Percentiles rank a stretch among this genome's conserved stretches.
Evolutionary conservation across 2,888 invertebrate genomes (phyloP).

Genomic region (Drosophila barbarae): DNA sequence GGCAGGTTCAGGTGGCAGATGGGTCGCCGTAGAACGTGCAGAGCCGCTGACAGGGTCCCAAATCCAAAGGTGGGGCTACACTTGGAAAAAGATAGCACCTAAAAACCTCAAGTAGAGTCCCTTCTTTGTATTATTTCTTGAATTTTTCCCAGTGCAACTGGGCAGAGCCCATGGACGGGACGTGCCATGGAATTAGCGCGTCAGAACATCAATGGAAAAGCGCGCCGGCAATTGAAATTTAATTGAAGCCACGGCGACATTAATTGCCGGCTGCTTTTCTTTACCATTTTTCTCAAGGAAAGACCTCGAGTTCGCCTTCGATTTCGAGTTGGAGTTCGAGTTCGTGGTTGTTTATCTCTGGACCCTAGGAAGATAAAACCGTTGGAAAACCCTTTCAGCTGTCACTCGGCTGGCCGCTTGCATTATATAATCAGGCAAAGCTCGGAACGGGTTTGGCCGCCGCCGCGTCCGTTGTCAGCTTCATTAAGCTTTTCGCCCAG

Average conservation of each 20-base stretch:
- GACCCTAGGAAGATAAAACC: slow-evolving; percentile 26
- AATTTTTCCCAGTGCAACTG: slow-evolving; percentile 1
- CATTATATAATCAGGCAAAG: slow-evolving; percentile 52
- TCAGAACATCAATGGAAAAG: slow-evolving; percentile 61
- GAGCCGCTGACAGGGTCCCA: slow-evolving; percentile 25
- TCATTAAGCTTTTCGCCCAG: slow-evolving; percentile 57
- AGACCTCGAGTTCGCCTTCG: slow-evolving; percentile 11
- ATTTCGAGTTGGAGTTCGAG: not conserved
- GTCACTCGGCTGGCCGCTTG: slow-evolving; percentile 27
- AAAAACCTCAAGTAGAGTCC: not conserved
- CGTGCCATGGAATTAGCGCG: slow-evolving; percentile 66
- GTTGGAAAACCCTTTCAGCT: slow-evolving; percentile 40
- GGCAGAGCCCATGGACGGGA: slow-evolving; percentile 45
- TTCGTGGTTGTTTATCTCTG: slow-evolving; percentile 14
- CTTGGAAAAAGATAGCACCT: not conserved
- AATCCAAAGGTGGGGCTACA: slow-evolving; percentile 29
- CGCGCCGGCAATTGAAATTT: slow-evolving; percentile 54
- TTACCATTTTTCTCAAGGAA: not conserved
- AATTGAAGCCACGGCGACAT: slow-evolving; percentile 53
- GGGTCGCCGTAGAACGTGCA: slow-evolving; percentile 42
- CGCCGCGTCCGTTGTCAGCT: slow-evolving; percentile 37
- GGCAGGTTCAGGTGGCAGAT: slow-evolving; percentile 32
- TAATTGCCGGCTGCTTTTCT: slow-evolving; percentile 49
- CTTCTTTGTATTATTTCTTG: not conserved
- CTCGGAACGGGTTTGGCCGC: slow-evolving; percentile 38